Evolutionary conservation across 2,113 vertebrate genomes (phyloP).

Genomic region (Okapia johnstoni): DNA sequence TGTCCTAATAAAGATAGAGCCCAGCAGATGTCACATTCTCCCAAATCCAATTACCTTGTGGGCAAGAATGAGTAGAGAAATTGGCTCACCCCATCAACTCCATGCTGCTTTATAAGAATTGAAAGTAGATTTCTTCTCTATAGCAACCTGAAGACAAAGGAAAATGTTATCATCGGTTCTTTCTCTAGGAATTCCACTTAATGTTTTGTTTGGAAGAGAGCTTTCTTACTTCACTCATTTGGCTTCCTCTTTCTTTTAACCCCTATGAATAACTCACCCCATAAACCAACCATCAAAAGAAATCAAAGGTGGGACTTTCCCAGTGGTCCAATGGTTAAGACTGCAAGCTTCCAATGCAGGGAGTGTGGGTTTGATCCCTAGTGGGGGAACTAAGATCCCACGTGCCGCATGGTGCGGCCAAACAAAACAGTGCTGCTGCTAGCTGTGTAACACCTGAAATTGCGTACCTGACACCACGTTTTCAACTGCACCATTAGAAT

Average conservation of each 20-base stretch:
- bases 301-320: background rate
- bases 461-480: background rate
- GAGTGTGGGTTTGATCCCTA: background rate
- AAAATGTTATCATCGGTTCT: background rate
- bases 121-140: background rate
- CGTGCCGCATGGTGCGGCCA: fast-evolving
- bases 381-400: background rate
- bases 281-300: background rate
- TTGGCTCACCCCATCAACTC: background rate
- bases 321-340: background rate
- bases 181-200: background rate
- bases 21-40: background rate
- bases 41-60: background rate
- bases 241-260: background rate
- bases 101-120: background rate
- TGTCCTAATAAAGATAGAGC: background rate
- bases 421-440: background rate
- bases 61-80: background rate
- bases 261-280: background rate
- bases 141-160: background rate
- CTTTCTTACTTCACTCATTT: background rate
- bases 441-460: background rate
- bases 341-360: background rate
- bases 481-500: background rate
- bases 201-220: background rate